These are phyloP conservation scores for Pharmacophagus antenor DNA, from an alignment of 2,888 invertebrate species.

Conservation along the genomic window DNA sequence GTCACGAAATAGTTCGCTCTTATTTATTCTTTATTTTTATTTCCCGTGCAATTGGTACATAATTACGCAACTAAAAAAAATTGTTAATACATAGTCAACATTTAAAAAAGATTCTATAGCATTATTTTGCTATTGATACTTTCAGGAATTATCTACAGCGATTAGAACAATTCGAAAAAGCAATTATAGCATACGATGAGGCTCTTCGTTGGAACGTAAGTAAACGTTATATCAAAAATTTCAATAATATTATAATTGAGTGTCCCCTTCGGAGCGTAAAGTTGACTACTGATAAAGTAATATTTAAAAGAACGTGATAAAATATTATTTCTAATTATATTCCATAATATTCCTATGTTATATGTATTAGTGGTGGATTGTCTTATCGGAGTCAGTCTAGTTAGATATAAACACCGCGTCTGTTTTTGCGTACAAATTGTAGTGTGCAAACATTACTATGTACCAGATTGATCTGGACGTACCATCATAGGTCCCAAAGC, in stretches of 20 bases:
- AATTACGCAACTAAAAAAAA: too few relatives aligned
- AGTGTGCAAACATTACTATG: not conserved
- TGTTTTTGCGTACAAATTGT: not conserved
- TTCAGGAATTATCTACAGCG: constrained; percentile 73
- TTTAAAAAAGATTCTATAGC: not conserved
- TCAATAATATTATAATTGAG: constrained; percentile 2
- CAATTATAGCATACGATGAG: constrained; percentile 69
- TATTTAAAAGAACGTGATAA: not conserved
- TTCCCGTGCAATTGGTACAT: too few relatives aligned
- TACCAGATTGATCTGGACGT: too few relatives aligned
- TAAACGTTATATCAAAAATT: constrained; percentile 32
- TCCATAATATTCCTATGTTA: not conserved
- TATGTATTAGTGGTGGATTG: too few relatives aligned
- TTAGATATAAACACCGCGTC: not conserved
- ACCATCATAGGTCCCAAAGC: too few relatives aligned
- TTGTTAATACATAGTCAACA: not conserved
- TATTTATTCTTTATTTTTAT: too few relatives aligned
- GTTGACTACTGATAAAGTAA: not conserved
- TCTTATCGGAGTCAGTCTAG: not conserved
- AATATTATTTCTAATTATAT: not conserved
- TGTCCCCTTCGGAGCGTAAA: not conserved
- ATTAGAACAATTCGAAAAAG: constrained; percentile 67
- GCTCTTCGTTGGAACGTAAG: constrained; percentile 73
- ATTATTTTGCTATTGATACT: not conserved
- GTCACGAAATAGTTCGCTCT: too few relatives aligned